Conservation (phyloP, 2,888 invertebrate genomes). For the Margaritifera margaritifera region DNA sequence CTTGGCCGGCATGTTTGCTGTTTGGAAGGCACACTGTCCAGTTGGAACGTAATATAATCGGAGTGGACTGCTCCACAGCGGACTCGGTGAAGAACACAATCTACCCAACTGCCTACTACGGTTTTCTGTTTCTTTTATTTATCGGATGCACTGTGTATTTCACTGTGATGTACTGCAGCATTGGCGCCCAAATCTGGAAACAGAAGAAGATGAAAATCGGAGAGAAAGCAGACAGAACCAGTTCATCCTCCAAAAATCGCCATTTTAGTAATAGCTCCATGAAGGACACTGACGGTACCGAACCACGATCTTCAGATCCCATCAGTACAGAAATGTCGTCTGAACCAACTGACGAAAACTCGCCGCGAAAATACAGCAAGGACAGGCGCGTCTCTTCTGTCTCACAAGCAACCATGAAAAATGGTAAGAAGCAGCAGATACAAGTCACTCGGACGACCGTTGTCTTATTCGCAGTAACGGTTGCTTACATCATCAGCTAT, state of each 20-base stretch:
- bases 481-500: slow-evolving; percentile 63
- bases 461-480: slow-evolving; percentile 62
- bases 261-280: slow-evolving; percentile 40
- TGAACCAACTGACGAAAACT: slow-evolving; percentile 39
- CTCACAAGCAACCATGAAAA: slow-evolving; percentile 29
- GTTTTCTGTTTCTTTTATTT: slow-evolving; percentile 60
- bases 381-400: slow-evolving; percentile 39
- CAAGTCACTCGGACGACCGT: slow-evolving; percentile 61
- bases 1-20: slow-evolving; percentile 60
- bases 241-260: slow-evolving; percentile 23
- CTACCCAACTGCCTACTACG: slow-evolving; percentile 62
- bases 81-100: slow-evolving; percentile 56
- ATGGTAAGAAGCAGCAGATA: slow-evolving; percentile 40
- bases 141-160: slow-evolving; percentile 56
- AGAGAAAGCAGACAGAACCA: slow-evolving; percentile 27
- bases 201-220: slow-evolving; percentile 56
- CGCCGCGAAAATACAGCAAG: slow-evolving; percentile 22
- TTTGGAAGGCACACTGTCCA: slow-evolving; percentile 56
- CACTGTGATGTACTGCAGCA: slow-evolving; percentile 57
- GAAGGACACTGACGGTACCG: slow-evolving; percentile 22
- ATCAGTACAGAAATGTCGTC: slow-evolving; percentile 61
- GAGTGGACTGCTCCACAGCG: slow-evolving; percentile 64
- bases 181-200: slow-evolving; percentile 58
- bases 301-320: slow-evolving; percentile 43
- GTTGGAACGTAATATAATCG: slow-evolving; percentile 40